A percentile compares a stretch with the other conserved stretches of the same genome.
Conservation (phyloP, 2,113 vertebrate species). For the Enhydra lutris region DNA sequence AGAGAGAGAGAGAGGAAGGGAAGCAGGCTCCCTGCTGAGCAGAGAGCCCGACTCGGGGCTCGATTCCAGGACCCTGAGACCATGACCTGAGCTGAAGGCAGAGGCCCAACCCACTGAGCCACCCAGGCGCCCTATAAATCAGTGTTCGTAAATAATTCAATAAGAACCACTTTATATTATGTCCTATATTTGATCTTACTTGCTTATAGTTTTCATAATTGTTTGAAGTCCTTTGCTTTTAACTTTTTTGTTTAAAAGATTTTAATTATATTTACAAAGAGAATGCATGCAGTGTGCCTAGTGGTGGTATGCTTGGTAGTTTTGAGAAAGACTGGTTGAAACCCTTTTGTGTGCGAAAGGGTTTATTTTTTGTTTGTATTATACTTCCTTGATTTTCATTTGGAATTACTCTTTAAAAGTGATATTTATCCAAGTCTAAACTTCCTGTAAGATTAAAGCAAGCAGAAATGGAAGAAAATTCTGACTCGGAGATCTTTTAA, state of each 20-base stretch:
- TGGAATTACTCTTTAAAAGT: background rate
- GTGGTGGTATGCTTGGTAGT: background rate
- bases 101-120: no score
- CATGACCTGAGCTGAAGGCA: no score
- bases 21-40: no score
- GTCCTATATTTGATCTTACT: background rate
- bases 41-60: no score
- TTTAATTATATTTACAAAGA: background rate
- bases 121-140: background rate
- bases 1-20: no score
- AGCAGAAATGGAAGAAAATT: background rate
- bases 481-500: background rate
- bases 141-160: background rate
- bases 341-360: background rate
- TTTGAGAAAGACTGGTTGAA: conserved; percentile 4
- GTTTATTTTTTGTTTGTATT: background rate
- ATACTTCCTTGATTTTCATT: background rate
- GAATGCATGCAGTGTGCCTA: background rate
- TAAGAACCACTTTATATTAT: background rate
- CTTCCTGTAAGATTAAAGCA: background rate
- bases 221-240: background rate
- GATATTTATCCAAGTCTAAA: background rate
- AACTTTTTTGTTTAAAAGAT: background rate
- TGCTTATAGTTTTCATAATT: background rate
- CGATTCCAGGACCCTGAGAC: no score